Percentiles rank a stretch among this genome's conserved stretches.
Conservation (phyloP, 2,888 invertebrate species). For the Theretra japonica region DNA sequence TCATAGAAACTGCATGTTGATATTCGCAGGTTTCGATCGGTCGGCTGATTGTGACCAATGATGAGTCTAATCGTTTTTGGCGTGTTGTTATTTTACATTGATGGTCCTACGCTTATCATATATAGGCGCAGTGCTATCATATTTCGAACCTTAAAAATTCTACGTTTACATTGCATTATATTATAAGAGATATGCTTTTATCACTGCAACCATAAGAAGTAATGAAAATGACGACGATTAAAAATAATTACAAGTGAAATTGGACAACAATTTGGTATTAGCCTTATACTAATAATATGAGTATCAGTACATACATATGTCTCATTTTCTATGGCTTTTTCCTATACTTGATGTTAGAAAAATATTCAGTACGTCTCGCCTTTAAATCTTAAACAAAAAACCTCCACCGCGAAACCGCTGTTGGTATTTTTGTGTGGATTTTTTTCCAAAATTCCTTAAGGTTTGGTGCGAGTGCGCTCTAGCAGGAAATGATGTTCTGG, state of each 20-base stretch:
- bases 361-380: neutral
- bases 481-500: slow-evolving; percentile 83
- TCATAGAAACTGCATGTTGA: neutral
- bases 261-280: too few relatives aligned
- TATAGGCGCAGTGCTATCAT: too few relatives aligned
- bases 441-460: slow-evolving; percentile 70
- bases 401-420: slow-evolving; percentile 44
- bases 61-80: too few relatives aligned
- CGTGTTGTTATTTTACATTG: too few relatives aligned
- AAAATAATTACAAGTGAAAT: too few relatives aligned
- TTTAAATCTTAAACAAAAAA: slow-evolving; percentile 43
- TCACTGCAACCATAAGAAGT: too few relatives aligned
- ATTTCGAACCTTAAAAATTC: too few relatives aligned
- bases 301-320: neutral
- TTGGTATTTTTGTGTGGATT: slow-evolving; percentile 60
- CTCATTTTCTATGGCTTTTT: neutral
- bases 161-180: too few relatives aligned
- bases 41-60: too few relatives aligned
- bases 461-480: slow-evolving; percentile 73
- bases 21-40: neutral
- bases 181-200: too few relatives aligned
- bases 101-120: too few relatives aligned
- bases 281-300: neutral
- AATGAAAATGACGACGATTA: too few relatives aligned
- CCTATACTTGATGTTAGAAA: neutral